Base-by-base conservation (phyloP, 2,797 vertebrate genomes). In the Huso huso region DNA sequence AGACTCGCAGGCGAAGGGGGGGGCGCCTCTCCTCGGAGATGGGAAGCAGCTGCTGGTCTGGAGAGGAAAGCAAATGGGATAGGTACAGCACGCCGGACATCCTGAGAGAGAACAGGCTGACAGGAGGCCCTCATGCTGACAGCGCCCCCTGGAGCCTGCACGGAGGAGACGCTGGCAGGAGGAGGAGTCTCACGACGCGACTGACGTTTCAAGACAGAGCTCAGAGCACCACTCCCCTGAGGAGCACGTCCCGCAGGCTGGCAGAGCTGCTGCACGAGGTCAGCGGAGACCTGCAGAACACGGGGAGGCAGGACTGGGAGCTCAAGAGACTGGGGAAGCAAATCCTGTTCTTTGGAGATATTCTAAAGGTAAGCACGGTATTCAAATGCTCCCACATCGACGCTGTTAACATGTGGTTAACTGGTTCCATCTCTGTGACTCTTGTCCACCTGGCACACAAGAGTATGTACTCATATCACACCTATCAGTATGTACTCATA, bases 281-380 rank as follows among this genome's bases (percentile, higher is more conserved):
- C 69, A 73, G 93, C 23, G 76, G 77, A 1, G 70, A 78, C 7
- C 72, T 97, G 69, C 74, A 80, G 48, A 51, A 68, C 0, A 70
- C 65, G 0, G 58, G 37, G 2, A 55, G 76, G 1, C 49, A 71
- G 0, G 85, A 79, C 23, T 79, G 78, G 3, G 89, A 75, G 10
- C 79, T 94, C 70, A 78, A 85, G 66, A 76, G 79, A 6, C 53
- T 98, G 78, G 83, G 92, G 60, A 76, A 80, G 61, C 92, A 93
- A 70, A 69, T 92, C 10, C 80, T 84, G 0, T 82, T 87, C 65
- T 83, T 97, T 75, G 75, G 72, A 48, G 90, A 90, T 7, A 89
- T 90, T 55, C 74, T 98, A 68, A 92, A 93, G 92, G 95, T 97
- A 74, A 0, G 71, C 48, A 0, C 0, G 18, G 23, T 37, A 37